A percentile compares a stretch with the other conserved stretches of the same genome.
These are phyloP conservation scores for Galbula dea DNA, from an alignment of 2,113 vertebrate genomes.

Conservation along the genomic window DNA sequence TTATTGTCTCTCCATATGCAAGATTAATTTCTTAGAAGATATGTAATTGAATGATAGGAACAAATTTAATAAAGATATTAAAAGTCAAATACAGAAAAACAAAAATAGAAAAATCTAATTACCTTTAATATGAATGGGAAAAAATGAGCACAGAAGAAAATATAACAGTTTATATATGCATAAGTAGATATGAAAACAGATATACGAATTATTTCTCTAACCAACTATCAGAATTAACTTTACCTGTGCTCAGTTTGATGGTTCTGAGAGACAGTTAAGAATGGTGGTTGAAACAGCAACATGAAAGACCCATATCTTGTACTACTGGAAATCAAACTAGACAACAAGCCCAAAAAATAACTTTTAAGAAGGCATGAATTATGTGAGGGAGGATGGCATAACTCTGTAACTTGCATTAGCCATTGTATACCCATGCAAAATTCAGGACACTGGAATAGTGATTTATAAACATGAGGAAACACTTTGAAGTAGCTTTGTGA, in stretches of 20 bases:
- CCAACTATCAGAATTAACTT: not conserved
- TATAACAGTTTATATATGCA: not conserved
- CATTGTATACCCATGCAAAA: not conserved
- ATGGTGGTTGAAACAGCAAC: not conserved
- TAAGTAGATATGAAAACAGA: not conserved
- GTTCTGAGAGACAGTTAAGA: not conserved
- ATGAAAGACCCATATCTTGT: not conserved
- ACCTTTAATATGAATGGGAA: not conserved
- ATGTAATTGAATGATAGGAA: not conserved
- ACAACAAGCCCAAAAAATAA: not conserved
- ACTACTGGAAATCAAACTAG: not conserved
- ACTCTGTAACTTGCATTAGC: not conserved
- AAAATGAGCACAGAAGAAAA: not conserved
- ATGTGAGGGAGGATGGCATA: not conserved
- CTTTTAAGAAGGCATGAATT: not conserved
- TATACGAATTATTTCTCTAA: not conserved
- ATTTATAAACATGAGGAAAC: not conserved
- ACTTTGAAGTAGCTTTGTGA: not conserved
- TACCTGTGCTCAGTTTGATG: not conserved
- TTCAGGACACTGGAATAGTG: not conserved
- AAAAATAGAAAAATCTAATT: not conserved
- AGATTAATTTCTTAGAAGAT: not conserved
- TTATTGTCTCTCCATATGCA: not conserved
- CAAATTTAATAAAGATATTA: not conserved
- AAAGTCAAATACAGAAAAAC: not conserved